phyloP scores from a whole-genome alignment of 2,888 invertebrate genomes.

The Drosophila antonietae region DNA sequence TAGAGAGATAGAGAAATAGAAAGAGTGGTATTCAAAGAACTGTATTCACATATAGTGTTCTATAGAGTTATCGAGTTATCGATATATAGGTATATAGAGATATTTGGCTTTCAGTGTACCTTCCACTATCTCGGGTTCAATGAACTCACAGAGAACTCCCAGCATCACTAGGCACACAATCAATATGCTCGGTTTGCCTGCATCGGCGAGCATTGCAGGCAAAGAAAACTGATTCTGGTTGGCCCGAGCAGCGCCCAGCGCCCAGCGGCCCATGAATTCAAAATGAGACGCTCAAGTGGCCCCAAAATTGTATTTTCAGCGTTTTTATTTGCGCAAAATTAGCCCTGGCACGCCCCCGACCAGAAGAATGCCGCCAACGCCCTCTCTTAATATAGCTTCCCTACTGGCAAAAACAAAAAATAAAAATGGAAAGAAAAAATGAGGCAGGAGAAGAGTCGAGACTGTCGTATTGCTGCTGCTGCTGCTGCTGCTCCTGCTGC shows the following conservation, averaged over 20 bases:
- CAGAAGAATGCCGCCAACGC: not conserved
- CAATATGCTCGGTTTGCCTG: not conserved
- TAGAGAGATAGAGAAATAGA: not conserved
- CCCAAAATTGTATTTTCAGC: slow-evolving; percentile 69
- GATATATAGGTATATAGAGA: not conserved
- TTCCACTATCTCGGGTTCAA: not conserved
- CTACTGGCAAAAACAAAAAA: slow-evolving; percentile 5
- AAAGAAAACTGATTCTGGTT: slow-evolving; percentile 4
- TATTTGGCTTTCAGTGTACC: not conserved
- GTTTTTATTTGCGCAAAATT: slow-evolving; percentile 77
- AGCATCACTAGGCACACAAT: not conserved
- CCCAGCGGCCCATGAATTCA: slow-evolving; percentile 71
- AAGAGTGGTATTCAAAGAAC: not conserved
- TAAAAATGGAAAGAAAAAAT: not conserved
- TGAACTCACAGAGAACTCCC: not conserved
- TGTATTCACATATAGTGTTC: not conserved
- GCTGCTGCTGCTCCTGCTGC: slow-evolving; percentile 42
- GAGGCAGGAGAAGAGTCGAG: not conserved
- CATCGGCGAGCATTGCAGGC: not conserved
- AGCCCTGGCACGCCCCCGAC: slow-evolving; percentile 38
- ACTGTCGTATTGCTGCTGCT: slow-evolving; percentile 23
- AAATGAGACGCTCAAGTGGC: slow-evolving; percentile 74
- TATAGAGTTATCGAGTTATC: not conserved
- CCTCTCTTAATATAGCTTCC: not conserved
- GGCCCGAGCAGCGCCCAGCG: slow-evolving; percentile 9